Base-by-base conservation (phyloP, 2,888 invertebrate species). In the Acleris holmiana region DNA sequence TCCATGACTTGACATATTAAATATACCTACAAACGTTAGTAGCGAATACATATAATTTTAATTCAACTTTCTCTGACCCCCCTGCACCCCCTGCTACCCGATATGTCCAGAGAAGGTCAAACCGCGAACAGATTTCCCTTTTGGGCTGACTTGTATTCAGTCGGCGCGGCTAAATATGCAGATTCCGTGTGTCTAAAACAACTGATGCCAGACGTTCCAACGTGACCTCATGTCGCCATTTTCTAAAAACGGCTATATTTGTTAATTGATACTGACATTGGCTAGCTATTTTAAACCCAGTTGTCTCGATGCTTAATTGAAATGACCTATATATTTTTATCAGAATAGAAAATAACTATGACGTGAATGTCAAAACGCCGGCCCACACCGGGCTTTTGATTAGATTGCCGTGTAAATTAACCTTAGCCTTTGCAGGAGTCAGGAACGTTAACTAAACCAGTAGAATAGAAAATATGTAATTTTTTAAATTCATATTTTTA, bases 231-330 rank as follows among this genome's bases (percentile, higher is more conserved):
- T 41, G 58, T 17, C 53, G 48, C 29, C 63, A 40, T 40, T 62
- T 59, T 58, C 25, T 64, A 54, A 54, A 63, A 64, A 48, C 47
- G 48, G 58, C 41, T 4, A 17, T 48, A n/a, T 58, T 40, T 15
- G 46, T 54, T 64, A 64, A 64, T 64, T 58, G 58, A 53, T 47
- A 54, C 48, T 58, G 58, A 41, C 58, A 58, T 41, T 25, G 40
- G 40, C 40, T n/a, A 47, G 19, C 25, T 61, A 61, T 55, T 61
- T 58, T 25, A 50, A 25, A 18, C 23, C 35, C 13, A 23, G 51
- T 51, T 57, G 10, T 40, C 56, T 57, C 51, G 15, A 53, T n/a
- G 1, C 40, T 19, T 53, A 53, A 53, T 40, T 53, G 53, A 4
- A 44, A 51, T 15, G 46, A 29, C 18, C 21, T 4, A 18, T 46